Base-by-base conservation (phyloP, 2,797 vertebrate species). In the Tympanoctomys barrerae region DNA sequence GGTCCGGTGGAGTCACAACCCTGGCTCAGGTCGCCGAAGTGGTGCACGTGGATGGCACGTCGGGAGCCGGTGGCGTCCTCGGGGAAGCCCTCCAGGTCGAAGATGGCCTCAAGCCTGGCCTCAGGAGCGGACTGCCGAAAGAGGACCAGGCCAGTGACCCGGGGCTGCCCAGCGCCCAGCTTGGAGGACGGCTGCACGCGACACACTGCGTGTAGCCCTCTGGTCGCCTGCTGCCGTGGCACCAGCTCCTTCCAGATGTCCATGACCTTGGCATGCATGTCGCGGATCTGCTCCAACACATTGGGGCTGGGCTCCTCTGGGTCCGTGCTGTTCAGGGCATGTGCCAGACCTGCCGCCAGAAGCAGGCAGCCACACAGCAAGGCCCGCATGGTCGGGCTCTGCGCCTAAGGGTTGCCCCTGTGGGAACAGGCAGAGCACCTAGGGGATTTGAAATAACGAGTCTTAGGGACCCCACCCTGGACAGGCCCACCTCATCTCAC, bases 11-110 rank as follows among this genome's bases (percentile, higher is more conserved):
- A 98, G 52, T 98, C 98, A 5, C 99, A 99, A n/a, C 99, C 99
- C 1, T 84, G 96, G 87, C 98, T 99, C 94, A 99, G 97, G 95
- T 99, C 99, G 92, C 99, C 99, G 2, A 98, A 99, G 98, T 99
- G 98, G 1, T 99, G 99, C 97, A 99, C 98, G 97, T 99, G 99
- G 95, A 99, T 98, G 0, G 99, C 99, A 96, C 98, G 99, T 11
- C 62, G 79, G 28, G 98, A 97, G 18, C 97, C 64, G 42, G 97
- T 97, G 12, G 59, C 84, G 0, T 97, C 89, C 1, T 2, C 0
- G 0, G 99, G 99, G 97, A 99, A 99, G 84, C 99, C 99, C 7
- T 97, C 96, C 94, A 99, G 88, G 70, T 97, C 88, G 96, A 99
- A 98, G 78, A 98, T 97, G 89, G 99, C 98, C 62, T 98, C 98